phyloP scores from a whole-genome alignment of 2,797 vertebrate species.

The Tinamus major region DNA sequence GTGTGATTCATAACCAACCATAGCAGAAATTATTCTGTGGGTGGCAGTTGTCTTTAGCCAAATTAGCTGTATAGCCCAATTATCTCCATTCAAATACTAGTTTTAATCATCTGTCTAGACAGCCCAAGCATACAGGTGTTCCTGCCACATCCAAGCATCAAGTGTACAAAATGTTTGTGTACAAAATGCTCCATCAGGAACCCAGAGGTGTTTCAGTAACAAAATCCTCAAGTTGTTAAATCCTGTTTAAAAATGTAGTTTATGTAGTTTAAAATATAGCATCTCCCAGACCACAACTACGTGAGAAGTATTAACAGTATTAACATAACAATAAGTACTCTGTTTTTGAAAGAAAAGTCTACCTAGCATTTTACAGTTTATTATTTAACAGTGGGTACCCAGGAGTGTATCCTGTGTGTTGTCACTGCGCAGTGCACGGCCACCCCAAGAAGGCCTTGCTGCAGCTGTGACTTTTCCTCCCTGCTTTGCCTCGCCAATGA shows the following conservation, averaged over 20 bases:
- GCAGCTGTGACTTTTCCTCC: background rate
- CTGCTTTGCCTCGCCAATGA: background rate
- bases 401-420: background rate
- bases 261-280: background rate
- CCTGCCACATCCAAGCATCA: background rate
- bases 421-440: background rate
- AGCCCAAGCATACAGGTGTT: background rate
- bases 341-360: background rate
- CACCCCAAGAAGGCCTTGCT: background rate
- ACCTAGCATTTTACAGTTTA: background rate
- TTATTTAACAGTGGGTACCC: background rate
- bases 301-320: rapidly evolving
- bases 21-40: background rate
- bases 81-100: rapidly evolving
- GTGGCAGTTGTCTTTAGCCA: rapidly evolving
- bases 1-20: background rate
- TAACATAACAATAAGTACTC: background rate
- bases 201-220: background rate
- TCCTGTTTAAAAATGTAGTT: background rate
- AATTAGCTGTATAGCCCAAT: background rate
- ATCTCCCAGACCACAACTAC: background rate
- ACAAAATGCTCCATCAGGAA: background rate
- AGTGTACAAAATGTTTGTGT: background rate
- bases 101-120: background rate
- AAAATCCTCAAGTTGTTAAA: background rate